Percentiles rank a stretch among this genome's conserved stretches.
Conservation (phyloP, 2,797 vertebrate species). For the Bradypodion pumilum region DNA sequence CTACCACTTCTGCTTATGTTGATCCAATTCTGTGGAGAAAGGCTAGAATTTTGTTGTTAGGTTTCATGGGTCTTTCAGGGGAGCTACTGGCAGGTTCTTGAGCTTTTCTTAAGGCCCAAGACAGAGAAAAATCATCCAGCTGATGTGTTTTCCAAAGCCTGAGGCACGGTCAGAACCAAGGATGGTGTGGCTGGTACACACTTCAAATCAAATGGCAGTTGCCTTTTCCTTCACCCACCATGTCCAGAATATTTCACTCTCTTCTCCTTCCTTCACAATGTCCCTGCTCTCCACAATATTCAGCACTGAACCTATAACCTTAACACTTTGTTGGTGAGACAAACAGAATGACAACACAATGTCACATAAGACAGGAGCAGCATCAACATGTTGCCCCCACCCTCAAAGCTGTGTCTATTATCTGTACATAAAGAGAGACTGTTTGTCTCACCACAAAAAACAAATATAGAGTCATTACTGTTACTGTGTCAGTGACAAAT, state of each 20-base stretch:
- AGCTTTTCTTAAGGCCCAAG: background rate
- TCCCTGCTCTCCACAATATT: background rate
- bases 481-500: slow-evolving; percentile 17
- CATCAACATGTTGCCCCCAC: background rate
- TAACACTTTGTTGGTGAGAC: background rate
- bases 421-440: slow-evolving; percentile 16
- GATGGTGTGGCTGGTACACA: too few species aligned
- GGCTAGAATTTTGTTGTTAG: too few species aligned
- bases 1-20: too few species aligned
- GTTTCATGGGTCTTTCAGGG: too few species aligned
- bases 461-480: background rate
- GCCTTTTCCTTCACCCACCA: background rate
- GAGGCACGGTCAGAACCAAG: background rate
- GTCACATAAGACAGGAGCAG: background rate
- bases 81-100: background rate
- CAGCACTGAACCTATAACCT: background rate
- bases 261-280: background rate
- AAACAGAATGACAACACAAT: background rate
- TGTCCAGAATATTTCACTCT: background rate
- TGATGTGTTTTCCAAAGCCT: background rate
- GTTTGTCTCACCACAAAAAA: slow-evolving; percentile 20
- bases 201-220: background rate
- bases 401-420: slow-evolving; percentile 9
- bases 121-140: background rate
- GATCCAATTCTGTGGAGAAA: too few species aligned